A percentile compares a stretch with the other conserved stretches of the same genome.
phyloP scores from a whole-genome alignment of 2,113 vertebrate genomes.

The Brachyistius frenatus region DNA sequence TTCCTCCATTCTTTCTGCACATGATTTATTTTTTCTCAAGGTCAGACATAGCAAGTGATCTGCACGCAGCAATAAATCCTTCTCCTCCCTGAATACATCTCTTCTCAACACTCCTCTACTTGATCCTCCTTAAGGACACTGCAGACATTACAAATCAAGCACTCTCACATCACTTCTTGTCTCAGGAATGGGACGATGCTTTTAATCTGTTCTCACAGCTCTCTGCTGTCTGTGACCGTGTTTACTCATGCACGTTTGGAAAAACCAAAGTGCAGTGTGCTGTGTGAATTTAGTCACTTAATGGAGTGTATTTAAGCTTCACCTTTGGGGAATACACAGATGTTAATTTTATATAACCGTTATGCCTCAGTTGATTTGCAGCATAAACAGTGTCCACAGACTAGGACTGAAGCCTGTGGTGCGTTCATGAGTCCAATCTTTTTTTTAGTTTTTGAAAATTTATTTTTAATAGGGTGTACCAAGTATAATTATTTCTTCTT shows the following conservation, averaged over 20 bases:
- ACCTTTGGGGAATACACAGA: slow-evolving; percentile 47
- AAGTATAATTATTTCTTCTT: no score
- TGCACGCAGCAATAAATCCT: background rate
- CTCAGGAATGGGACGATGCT: slow-evolving; percentile 6
- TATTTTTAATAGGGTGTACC: no score
- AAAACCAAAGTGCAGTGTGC: slow-evolving; percentile 19
- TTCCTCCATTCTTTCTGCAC: background rate
- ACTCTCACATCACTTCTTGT: slow-evolving; percentile 15
- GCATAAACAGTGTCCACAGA: background rate
- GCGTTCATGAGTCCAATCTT: background rate
- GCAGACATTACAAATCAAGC: slow-evolving; percentile 32
- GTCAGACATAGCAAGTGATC: slow-evolving; percentile 22
- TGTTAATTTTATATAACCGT: slow-evolving; percentile 27
- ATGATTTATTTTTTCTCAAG: slow-evolving; percentile 1
- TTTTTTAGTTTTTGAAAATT: no score
- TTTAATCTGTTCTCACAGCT: slow-evolving; percentile 36
- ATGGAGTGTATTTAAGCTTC: slow-evolving; percentile 35
- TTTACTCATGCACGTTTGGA: slow-evolving; percentile 31
- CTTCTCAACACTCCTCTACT: slow-evolving; percentile 36
- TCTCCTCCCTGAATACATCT: background rate
- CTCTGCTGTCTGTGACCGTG: slow-evolving; percentile 7
- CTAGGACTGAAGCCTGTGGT: background rate
- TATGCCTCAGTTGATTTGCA: slow-evolving; percentile 4
- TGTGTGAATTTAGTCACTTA: slow-evolving; percentile 5
- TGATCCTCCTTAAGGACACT: slow-evolving; percentile 19